Conservation (phyloP, 2,888 invertebrate species). For the Limnephilus rhombicus region DNA sequence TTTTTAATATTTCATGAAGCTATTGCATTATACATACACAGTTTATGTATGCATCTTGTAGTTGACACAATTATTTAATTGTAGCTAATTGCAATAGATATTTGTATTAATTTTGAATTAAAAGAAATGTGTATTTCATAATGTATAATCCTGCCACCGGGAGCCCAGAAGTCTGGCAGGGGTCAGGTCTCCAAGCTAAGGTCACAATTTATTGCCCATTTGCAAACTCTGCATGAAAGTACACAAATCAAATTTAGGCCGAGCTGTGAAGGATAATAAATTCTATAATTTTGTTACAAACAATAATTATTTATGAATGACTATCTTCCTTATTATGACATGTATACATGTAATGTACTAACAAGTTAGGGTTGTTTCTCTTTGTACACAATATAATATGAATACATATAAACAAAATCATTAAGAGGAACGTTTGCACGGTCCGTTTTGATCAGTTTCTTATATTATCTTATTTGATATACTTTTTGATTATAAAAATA, state of each 20-base stretch:
- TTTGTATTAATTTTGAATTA: constrained; percentile 15
- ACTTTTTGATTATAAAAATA: no score
- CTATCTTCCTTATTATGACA: background rate
- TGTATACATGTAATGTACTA: background rate
- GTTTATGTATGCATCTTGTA: constrained; percentile 16
- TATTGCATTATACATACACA: background rate
- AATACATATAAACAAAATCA: background rate
- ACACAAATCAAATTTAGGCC: background rate
- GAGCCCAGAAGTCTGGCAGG: background rate
- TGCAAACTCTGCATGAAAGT: background rate
- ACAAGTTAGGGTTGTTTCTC: background rate
- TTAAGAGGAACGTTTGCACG: no score
- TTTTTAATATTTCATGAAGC: background rate
- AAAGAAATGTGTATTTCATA: background rate
- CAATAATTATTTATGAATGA: background rate
- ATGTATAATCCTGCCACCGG: background rate
- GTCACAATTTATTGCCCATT: constrained; percentile 19
- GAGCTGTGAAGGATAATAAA: constrained; percentile 12
- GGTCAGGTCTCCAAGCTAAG: constrained; percentile 7
- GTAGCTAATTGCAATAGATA: constrained; percentile 21
- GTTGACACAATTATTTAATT: constrained; percentile 30
- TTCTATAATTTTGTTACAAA: constrained; percentile 14
- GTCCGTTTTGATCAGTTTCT: no score
- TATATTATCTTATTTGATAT: no score
- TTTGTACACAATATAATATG: background rate